A percentile compares a stretch with the other conserved stretches of the same genome.
phyloP scores from a whole-genome alignment of 2,113 vertebrate species.

The Tauraco erythrolophus region DNA sequence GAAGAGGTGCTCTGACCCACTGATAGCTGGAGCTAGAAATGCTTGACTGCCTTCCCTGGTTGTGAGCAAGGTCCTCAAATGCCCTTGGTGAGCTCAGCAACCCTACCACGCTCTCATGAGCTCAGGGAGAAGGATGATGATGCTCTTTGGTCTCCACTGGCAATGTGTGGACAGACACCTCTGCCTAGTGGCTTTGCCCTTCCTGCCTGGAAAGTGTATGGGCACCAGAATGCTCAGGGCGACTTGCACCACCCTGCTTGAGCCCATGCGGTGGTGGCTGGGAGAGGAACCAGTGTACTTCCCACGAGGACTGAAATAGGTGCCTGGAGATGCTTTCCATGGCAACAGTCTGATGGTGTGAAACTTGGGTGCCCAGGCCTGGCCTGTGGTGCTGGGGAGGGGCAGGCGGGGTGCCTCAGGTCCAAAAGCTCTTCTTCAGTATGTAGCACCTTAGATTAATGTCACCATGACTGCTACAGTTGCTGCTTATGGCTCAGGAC shows the following conservation, averaged over 20 bases:
- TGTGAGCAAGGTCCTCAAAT: background rate
- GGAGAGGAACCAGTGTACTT: fast-evolving
- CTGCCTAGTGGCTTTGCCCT: background rate
- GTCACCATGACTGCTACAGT: fast-evolving
- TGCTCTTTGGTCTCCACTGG: background rate
- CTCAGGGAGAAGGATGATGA: background rate
- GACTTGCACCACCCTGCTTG: background rate
- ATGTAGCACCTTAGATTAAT: background rate
- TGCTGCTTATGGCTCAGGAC: background rate
- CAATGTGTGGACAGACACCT: background rate
- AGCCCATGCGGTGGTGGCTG: background rate
- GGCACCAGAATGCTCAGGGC: fast-evolving
- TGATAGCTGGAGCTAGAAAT: background rate
- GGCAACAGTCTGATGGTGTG: background rate
- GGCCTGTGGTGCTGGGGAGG: background rate
- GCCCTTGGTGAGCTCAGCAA: background rate
- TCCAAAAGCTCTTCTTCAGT: fast-evolving
- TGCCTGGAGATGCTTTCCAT: background rate
- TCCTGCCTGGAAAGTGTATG: background rate
- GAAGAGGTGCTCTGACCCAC: background rate
- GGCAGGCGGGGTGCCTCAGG: background rate
- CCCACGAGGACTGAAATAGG: background rate
- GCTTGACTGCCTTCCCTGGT: background rate
- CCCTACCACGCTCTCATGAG: fast-evolving
- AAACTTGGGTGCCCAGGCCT: background rate